These are phyloP conservation scores for Entomobrya proxima DNA, from an alignment of 2,888 invertebrate species.

Conservation along the genomic window DNA sequence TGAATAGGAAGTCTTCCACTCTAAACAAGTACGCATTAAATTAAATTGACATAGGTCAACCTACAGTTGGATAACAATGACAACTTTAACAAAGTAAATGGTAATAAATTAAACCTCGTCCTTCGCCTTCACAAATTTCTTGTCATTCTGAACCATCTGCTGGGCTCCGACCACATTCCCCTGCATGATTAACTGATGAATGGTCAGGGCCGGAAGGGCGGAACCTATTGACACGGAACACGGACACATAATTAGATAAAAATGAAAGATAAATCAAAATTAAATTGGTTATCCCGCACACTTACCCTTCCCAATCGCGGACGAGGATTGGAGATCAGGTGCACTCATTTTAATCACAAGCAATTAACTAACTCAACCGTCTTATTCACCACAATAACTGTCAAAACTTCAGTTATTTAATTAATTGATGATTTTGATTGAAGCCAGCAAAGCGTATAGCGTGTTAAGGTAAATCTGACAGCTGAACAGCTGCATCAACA, in stretches of 20 bases:
- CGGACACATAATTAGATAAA: background rate
- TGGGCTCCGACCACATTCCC: conserved; percentile 69
- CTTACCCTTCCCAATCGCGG: background rate
- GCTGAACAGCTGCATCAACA: background rate
- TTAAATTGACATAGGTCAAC: conserved; percentile 60
- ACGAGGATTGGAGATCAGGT: background rate
- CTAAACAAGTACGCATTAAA: conserved; percentile 80
- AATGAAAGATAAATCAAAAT: too few relatives aligned
- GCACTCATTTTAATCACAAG: too few relatives aligned
- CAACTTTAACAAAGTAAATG: too few relatives aligned
- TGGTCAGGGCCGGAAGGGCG: conserved; percentile 29
- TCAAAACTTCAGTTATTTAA: too few relatives aligned
- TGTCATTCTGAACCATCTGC: conserved; percentile 65
- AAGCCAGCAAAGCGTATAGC: too few relatives aligned
- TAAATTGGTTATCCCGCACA: background rate
- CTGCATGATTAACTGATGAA: conserved; percentile 64
- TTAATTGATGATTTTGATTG: too few relatives aligned
- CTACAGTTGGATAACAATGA: too few relatives aligned
- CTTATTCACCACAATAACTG: too few relatives aligned
- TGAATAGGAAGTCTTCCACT: conserved; percentile 85
- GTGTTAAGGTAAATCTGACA: background rate
- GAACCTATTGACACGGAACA: background rate
- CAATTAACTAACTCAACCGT: too few relatives aligned
- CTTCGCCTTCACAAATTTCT: conserved; percentile 55
- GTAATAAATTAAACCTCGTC: too few relatives aligned